Conservation (phyloP, 1,140 invertebrate species). For the Eumeta japonica region DNA sequence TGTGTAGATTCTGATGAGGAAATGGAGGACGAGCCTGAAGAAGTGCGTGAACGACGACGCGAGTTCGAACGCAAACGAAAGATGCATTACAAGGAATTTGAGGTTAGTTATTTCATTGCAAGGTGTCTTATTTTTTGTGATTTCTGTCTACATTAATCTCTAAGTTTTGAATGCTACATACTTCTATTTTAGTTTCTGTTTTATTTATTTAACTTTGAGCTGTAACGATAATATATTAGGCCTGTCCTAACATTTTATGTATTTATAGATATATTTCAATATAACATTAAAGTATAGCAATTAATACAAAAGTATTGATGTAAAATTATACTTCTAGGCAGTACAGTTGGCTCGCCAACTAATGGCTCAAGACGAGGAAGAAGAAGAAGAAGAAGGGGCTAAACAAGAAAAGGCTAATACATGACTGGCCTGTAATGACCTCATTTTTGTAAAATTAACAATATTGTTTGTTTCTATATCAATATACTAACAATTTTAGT, state of each 20-base stretch:
- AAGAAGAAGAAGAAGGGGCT: constrained; percentile 66
- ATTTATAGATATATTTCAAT: neutral
- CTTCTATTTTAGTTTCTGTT: neutral
- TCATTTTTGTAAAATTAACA: no score
- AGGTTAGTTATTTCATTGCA: no score
- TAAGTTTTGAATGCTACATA: neutral
- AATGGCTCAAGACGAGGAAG: constrained; percentile 86
- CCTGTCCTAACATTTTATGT: neutral
- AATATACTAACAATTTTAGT: no score
- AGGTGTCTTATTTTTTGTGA: neutral
- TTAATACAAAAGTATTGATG: neutral
- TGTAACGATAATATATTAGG: neutral
- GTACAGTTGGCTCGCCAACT: constrained; percentile 87
- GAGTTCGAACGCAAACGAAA: constrained; percentile 90
- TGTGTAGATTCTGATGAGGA: constrained; percentile 54
- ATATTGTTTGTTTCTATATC: no score
- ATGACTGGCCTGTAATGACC: no score
- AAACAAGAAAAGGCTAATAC: constrained; percentile 20
- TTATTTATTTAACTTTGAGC: neutral
- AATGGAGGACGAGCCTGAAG: constrained; percentile 63
- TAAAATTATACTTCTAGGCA: constrained; percentile 53
- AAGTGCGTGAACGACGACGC: constrained; percentile 67
- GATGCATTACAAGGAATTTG: constrained; percentile 96
- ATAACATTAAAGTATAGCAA: neutral
- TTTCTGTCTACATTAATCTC: neutral